These are phyloP conservation scores for Junonia oenone DNA, from an alignment of 2,888 invertebrate genomes.

Conservation along the genomic window DNA sequence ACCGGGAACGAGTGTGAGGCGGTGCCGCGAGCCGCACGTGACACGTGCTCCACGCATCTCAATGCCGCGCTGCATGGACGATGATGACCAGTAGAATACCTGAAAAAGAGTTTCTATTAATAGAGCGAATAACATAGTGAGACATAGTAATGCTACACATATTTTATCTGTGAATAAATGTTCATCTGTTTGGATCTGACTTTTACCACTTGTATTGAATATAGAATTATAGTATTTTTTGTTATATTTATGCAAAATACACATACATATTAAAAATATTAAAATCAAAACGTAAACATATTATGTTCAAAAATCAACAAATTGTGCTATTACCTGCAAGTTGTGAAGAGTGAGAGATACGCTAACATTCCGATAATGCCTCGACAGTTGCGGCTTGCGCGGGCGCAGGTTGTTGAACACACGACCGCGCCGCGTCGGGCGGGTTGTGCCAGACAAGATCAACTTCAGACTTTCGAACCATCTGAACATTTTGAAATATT, in stretches of 20 bases:
- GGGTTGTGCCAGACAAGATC: slow-evolving; percentile 93
- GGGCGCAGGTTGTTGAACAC: slow-evolving; percentile 92
- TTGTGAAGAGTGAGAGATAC: slow-evolving; percentile 92
- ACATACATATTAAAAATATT: too few species aligned
- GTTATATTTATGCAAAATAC: too few species aligned
- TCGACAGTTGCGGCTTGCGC: slow-evolving; percentile 92
- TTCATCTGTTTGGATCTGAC: too few species aligned
- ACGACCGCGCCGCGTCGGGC: slow-evolving; percentile 94
- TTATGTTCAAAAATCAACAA: too few species aligned
- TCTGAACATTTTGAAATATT: slow-evolving; percentile 55
- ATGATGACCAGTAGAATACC: slow-evolving; percentile 98
- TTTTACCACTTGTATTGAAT: too few species aligned
- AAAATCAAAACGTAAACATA: too few species aligned
- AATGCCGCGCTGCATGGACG: slow-evolving; percentile 94
- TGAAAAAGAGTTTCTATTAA: too few species aligned
- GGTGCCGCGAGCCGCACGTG: slow-evolving; percentile 89
- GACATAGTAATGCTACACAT: too few species aligned
- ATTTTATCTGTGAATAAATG: too few species aligned
- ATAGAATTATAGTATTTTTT: too few species aligned
- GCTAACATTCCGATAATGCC: slow-evolving; percentile 94
- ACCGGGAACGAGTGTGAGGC: slow-evolving; percentile 84
- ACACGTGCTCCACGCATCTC: slow-evolving; percentile 90
- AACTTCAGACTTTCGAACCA: slow-evolving; percentile 98
- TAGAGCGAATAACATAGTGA: too few species aligned
- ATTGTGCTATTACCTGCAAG: slow-evolving; percentile 83